Base-by-base conservation (phyloP, 2,113 vertebrate species). In the Protobothrops mucrosquamatus region DNA sequence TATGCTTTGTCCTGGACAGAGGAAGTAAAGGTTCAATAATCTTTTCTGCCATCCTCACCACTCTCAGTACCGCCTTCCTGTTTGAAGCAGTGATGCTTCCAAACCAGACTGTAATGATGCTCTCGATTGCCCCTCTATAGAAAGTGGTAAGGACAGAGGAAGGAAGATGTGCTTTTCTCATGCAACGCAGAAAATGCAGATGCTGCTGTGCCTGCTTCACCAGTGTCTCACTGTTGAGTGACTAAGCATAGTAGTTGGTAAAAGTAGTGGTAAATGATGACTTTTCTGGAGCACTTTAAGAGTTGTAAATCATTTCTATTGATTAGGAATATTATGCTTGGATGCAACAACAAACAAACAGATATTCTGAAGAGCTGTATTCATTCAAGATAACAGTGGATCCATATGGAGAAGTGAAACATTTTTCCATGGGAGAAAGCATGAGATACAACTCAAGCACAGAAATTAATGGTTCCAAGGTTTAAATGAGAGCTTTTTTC, bases 271-370 rank as follows among this genome's bases (percentile, higher is more conserved):
- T 88, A 92, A 92, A 86, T 94, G 81, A 34, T 89, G 43, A 90
- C 88, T 91, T 94, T 24, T 52, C 24, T 93, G 92, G 55, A 91
- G 24, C 91, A 94, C 87, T 87, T 81, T 69, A 56, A 94, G 92
- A 94, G 14, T 10, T 6, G 23, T 56, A 57, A 89, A 93, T 15
- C 29, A 34, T 92, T 87, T 93, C 91, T 56, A 8, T 29, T 54
- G 51, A 8, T 10, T 24, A 46, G 11, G 48, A 88, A 57, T 55
- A 43, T 88, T 43, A 34, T 43, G n/a, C n/a, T 54, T 87, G 87
- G 51, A 52, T 24, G 23, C 6, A 43, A 56, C 24, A 89, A 46
- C 43, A 85, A 85, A 46, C 29, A 55, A 54, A 56, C 74, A 57
- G 6, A 46, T n/a, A 18, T 86, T 46, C 8, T 56, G 87, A 74